These are phyloP conservation scores for Baronia brevicornis DNA, from an alignment of 2,888 invertebrate genomes.

Conservation along the genomic window DNA sequence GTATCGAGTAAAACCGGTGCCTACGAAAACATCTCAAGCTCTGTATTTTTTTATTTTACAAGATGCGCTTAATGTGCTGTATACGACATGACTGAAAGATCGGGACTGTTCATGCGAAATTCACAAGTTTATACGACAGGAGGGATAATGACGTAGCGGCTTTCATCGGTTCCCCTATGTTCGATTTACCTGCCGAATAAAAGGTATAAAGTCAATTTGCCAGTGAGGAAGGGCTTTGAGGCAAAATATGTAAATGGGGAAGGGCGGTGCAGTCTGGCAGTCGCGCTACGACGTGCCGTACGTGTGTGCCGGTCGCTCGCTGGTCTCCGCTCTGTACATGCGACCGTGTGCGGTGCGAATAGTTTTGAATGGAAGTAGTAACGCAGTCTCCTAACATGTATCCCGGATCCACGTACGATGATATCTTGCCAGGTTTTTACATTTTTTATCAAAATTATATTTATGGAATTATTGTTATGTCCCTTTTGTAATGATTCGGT, in stretches of 20 bases:
- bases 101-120: conserved; percentile 17
- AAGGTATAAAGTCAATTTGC: conserved; percentile 74
- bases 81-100: conserved; percentile 16
- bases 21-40: conserved; percentile 16
- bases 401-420: conserved; percentile 60
- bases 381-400: conserved; percentile 40
- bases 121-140: conserved; percentile 27
- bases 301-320: conserved; percentile 31
- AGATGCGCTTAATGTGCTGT: conserved; percentile 16
- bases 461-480: no score
- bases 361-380: conserved; percentile 26
- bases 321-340: conserved; percentile 27
- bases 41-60: conserved; percentile 6
- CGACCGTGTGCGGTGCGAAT: conserved; percentile 27
- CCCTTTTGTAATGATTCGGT: no score
- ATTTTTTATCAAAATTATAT: conserved; percentile 4
- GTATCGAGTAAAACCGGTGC: neutral
- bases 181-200: conserved; percentile 72
- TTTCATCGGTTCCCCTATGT: conserved; percentile 62
- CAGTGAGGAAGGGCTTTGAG: conserved; percentile 68
- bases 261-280: conserved; percentile 64
- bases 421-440: conserved; percentile 49
- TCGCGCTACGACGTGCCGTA: conserved; percentile 37
- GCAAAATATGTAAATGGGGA: conserved; percentile 69
- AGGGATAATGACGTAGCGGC: conserved; percentile 49